phyloP scores from a whole-genome alignment of 2,888 invertebrate species.

The Drosophila longiperda region DNA sequence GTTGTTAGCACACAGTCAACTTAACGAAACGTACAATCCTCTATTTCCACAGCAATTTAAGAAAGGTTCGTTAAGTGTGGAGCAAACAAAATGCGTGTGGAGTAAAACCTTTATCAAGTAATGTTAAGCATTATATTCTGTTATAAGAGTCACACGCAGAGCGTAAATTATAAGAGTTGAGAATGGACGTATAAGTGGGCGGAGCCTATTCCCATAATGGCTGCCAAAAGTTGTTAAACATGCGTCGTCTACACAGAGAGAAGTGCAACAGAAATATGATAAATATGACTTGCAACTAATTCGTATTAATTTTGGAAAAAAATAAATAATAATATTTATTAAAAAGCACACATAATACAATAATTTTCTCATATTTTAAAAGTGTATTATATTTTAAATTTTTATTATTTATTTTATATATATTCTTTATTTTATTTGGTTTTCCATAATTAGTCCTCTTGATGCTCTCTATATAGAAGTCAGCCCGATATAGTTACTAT shows the following conservation, averaged over 20 bases:
- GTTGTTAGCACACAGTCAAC: neutral
- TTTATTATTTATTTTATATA: neutral
- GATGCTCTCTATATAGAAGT: neutral
- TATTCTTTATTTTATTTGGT: neutral
- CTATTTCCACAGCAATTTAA: neutral
- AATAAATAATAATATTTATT: neutral
- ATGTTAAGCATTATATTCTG: constrained; percentile 8
- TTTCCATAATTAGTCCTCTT: rapidly evolving
- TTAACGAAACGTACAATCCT: neutral
- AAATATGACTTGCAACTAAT: too few species aligned
- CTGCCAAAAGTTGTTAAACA: constrained; percentile 39
- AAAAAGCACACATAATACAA: too few species aligned
- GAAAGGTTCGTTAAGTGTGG: constrained; percentile 39
- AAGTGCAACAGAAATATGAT: constrained; percentile 1
- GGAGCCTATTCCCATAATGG: constrained; percentile 67
- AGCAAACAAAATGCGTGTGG: constrained; percentile 31
- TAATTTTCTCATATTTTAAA: neutral
- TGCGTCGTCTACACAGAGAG: constrained; percentile 12
- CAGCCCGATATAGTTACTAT: neutral
- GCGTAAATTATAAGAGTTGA: constrained; percentile 31
- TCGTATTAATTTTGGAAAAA: neutral
- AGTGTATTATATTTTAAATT: neutral
- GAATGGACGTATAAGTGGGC: constrained; percentile 36
- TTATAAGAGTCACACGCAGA: neutral
- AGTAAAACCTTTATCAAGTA: constrained; percentile 20